Base-by-base conservation (phyloP, 2,888 invertebrate species). In the Camptogramma bilineatum region DNA sequence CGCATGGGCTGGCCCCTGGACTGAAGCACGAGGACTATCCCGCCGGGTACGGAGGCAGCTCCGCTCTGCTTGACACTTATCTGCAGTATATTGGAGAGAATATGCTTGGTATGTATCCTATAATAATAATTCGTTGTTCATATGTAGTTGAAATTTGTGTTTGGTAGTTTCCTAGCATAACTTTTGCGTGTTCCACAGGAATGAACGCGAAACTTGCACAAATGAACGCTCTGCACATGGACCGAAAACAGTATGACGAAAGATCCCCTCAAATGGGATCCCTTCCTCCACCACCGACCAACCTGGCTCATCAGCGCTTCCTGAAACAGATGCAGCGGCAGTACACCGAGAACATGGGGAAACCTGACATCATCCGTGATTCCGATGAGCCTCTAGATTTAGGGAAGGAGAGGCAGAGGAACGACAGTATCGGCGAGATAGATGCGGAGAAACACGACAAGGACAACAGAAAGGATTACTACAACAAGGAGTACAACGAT, bases 81-180 rank as follows among this genome's bases (percentile, higher is more conserved):
- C 94, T 98, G 67, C 97, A 98, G 85, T 96, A 97, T 79, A 97
- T 98, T 78, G 96, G 97, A 1, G 97, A 97, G 84, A 97, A 96
- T 80, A 95, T 96, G 55, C 95, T 95, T 67, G 95, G 96, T 91
- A 83, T 94, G 91, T 52, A 48, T 19, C 7, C 9, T 21, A 28
- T 2, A 17, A 28, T 2, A 17, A 13, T 7, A 19, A 8, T 19
- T 19, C 18, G 19, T 47, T 16, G 3, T 39, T 13, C 13, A 39
- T 13, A 39, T n/a, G n/a, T n/a, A 13, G 13, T 13, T 13, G 0
- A 7, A 19, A 9, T n/a, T 24, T 9, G 19, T 4, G 18, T 16
- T 5, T 47, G 4, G 9, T 55, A 48, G 39, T 39, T 47, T 46
- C 28, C n/a, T n/a, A 28, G 52, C 39, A 50, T 62, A 52, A 62